Evolutionary conservation across 2,113 vertebrate species (phyloP).

Genomic region (Acrocephalus arundinaceus): DNA sequence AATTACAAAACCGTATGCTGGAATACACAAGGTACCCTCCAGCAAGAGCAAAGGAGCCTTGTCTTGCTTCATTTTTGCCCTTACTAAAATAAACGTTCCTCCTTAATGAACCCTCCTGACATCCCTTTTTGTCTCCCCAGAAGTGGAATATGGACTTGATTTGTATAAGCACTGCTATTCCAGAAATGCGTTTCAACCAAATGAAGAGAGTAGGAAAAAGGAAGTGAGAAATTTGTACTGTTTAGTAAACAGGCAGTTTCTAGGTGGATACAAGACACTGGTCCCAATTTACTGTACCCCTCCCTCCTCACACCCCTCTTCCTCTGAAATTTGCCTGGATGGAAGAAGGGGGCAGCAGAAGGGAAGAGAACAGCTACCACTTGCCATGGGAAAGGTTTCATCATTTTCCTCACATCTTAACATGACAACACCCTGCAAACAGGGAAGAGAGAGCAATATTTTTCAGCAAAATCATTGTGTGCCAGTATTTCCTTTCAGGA

Average conservation of each 20-base stretch:
- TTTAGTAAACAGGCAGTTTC: slow-evolving; percentile 42
- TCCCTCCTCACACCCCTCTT: background rate
- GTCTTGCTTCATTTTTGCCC: background rate
- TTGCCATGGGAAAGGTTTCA: background rate
- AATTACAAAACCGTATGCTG: background rate
- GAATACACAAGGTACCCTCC: background rate
- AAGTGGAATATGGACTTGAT: background rate
- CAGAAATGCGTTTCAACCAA: background rate
- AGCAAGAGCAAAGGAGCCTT: background rate
- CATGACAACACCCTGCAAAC: background rate
- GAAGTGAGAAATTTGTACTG: background rate
- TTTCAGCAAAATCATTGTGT: background rate
- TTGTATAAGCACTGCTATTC: background rate
- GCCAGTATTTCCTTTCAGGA: background rate
- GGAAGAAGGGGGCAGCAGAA: background rate
- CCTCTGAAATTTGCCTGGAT: background rate
- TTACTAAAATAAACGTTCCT: background rate
- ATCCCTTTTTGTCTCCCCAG: background rate
- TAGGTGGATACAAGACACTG: background rate
- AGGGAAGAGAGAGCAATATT: background rate
- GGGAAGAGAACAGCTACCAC: background rate
- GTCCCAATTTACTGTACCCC: background rate
- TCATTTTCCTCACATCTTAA: background rate
- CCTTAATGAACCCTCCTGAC: background rate
- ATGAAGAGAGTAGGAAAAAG: background rate